These are phyloP conservation scores for Hololepta plana DNA, from an alignment of 2,888 invertebrate species.

Conservation along the genomic window DNA sequence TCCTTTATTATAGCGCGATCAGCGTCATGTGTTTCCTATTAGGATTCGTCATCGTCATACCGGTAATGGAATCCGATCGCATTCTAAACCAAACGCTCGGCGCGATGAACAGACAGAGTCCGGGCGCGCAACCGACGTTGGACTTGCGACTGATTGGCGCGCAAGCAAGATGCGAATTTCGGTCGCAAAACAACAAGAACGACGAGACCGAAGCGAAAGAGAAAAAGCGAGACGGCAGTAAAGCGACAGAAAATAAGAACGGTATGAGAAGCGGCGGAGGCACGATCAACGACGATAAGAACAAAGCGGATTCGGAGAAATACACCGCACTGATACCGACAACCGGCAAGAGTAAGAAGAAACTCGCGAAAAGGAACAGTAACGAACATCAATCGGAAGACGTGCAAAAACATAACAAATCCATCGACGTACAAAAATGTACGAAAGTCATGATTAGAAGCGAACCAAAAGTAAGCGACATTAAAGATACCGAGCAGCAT, in stretches of 20 bases:
- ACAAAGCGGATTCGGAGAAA: slow-evolving; percentile 11
- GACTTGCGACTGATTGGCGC: slow-evolving; percentile 39
- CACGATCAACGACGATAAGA: slow-evolving; percentile 1
- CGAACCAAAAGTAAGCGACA: too few species aligned
- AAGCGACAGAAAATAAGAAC: slow-evolving; percentile 7
- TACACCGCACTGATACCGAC: slow-evolving; percentile 20
- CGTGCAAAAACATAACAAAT: too few species aligned
- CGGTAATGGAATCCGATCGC: slow-evolving; percentile 45
- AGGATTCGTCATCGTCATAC: slow-evolving; percentile 43
- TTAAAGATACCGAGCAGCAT: too few species aligned
- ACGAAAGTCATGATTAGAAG: too few species aligned
- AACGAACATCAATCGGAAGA: too few species aligned
- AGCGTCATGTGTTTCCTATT: slow-evolving; percentile 41
- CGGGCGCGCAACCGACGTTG: slow-evolving; percentile 37
- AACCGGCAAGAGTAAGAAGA: slow-evolving; percentile 22
- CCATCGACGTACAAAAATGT: too few species aligned
- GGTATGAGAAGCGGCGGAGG: slow-evolving; percentile 3
- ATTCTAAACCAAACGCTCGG: slow-evolving; percentile 15
- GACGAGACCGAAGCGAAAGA: slow-evolving; percentile 16
- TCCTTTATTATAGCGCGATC: slow-evolving; percentile 36
- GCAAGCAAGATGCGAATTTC: slow-evolving; percentile 25
- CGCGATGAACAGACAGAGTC: slow-evolving; percentile 31
- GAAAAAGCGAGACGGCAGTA: too few species aligned
- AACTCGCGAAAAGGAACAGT: slow-evolving; percentile 18
- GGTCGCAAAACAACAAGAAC: slow-evolving; percentile 15